These are phyloP conservation scores for Tyto alba DNA, from an alignment of 2,113 vertebrate species.

Conservation along the genomic window DNA sequence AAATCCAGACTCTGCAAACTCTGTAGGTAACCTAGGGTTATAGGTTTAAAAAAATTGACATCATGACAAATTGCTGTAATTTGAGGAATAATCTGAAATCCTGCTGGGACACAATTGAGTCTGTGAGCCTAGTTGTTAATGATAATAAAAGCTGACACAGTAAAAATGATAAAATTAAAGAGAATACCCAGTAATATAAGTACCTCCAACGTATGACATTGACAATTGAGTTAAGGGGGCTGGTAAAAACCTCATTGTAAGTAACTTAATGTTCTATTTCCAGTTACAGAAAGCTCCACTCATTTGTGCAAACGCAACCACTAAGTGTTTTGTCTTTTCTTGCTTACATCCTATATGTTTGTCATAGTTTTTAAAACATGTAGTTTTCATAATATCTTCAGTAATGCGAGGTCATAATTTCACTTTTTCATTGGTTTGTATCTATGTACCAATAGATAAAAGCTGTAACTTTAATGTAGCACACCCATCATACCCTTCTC, in stretches of 20 bases:
- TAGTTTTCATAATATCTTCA: not conserved
- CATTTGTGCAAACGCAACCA: not conserved
- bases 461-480: not conserved
- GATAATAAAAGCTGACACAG: constrained; percentile 66
- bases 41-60: constrained; percentile 52
- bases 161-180: constrained; percentile 59
- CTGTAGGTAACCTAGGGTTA: constrained; percentile 25
- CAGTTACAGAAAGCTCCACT: not conserved
- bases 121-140: constrained; percentile 41
- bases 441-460: not conserved
- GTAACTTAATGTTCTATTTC: not conserved
- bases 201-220: not conserved
- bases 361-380: not conserved
- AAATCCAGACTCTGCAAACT: not conserved
- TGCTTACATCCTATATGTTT: not conserved
- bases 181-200: constrained; percentile 9
- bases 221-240: not conserved
- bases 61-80: constrained; percentile 64
- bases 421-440: constrained; percentile 20
- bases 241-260: not conserved
- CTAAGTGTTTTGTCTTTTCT: not conserved
- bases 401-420: not conserved
- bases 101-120: constrained; percentile 46
- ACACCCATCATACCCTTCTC: constrained; percentile 11
- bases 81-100: constrained; percentile 58